These are phyloP conservation scores for Sternotherus odoratus DNA, from an alignment of 2,797 vertebrate species.

Conservation along the genomic window DNA sequence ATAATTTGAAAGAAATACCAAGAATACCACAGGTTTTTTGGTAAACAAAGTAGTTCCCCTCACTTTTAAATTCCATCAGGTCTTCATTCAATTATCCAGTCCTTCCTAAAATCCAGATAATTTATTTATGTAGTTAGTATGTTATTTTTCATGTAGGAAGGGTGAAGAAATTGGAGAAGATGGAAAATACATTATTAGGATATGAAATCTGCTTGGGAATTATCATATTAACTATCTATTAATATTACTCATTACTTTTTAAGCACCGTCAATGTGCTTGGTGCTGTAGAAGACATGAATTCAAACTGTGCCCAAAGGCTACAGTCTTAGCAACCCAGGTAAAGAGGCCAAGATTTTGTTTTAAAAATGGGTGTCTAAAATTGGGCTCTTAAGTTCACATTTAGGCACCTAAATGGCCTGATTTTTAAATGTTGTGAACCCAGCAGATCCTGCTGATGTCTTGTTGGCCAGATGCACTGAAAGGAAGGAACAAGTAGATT, in stretches of 20 bases:
- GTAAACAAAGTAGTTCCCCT: rapidly evolving
- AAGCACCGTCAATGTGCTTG: background rate
- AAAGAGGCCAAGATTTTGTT: background rate
- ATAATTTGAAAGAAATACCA: background rate
- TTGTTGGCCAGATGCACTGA: background rate
- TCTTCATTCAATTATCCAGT: conserved; percentile 53
- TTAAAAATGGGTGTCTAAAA: background rate
- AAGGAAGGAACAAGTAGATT: background rate
- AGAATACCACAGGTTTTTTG: background rate
- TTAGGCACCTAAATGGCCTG: background rate
- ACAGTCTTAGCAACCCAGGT: background rate
- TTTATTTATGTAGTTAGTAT: conserved; percentile 36
- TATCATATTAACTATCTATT: background rate
- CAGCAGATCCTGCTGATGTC: background rate
- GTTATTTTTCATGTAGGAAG: background rate
- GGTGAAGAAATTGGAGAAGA: background rate
- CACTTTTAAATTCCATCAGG: background rate
- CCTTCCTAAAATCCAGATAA: conserved; percentile 66
- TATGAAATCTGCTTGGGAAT: background rate
- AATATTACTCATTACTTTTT: background rate
- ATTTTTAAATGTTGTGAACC: background rate
- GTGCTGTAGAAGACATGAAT: background rate
- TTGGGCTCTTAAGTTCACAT: background rate
- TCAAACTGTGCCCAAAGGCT: background rate
- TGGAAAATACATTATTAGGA: background rate